Percentiles rank a stretch among this genome's conserved stretches.
These are phyloP conservation scores for Lamellibrachia columna DNA, from an alignment of 2,888 invertebrate species.

Conservation along the genomic window DNA sequence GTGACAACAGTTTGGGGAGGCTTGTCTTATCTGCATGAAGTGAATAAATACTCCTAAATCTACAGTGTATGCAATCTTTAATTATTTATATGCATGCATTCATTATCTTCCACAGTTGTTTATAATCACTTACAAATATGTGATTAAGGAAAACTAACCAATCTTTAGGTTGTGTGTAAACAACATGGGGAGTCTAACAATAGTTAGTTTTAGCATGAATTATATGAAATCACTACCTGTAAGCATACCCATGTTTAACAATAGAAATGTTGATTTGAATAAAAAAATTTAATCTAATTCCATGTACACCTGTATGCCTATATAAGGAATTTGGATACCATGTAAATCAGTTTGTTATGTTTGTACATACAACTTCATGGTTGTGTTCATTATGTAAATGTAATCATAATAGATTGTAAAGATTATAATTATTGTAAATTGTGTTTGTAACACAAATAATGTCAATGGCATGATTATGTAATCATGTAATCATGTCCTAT, in stretches of 20 bases:
- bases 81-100: neutral
- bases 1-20: neutral
- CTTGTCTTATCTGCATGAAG: neutral
- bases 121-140: neutral
- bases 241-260: neutral
- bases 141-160: neutral
- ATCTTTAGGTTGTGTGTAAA: neutral
- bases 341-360: no score
- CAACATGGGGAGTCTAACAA: neutral
- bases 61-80: neutral
- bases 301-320: neutral
- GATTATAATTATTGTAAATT: neutral
- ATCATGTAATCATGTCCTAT: neutral
- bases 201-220: neutral
- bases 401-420: neutral
- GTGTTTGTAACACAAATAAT: neutral
- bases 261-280: neutral
- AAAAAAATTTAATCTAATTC: neutral
- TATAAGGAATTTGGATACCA: no score
- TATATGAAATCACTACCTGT: neutral
- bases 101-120: neutral
- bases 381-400: neutral
- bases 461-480: neutral
- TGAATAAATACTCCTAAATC: slow-evolving; percentile 6
- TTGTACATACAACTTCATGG: no score